Evolutionary conservation across 2,797 vertebrate species (phyloP), one percentile per base, ranked within the genome.

Genomic region (Vireo griseus): DNA sequence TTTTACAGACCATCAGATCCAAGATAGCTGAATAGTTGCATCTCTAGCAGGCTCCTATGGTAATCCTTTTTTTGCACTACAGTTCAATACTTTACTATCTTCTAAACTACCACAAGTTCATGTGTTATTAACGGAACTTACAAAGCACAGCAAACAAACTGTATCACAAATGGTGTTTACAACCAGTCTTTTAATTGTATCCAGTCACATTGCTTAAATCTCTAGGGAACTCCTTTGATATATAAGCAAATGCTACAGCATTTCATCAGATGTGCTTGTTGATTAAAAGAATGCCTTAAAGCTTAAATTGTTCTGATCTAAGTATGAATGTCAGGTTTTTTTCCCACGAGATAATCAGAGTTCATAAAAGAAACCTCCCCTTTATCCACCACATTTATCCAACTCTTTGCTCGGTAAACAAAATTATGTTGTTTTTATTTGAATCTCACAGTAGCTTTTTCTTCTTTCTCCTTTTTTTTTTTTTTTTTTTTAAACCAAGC

Each of bases 161-260:
- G 26, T 78, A 59, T 69, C 55, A 66, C 48, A 95, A 91, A 81
- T 28, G 62, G 31, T 95, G 91, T 91, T 96, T 95, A 90, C 88
- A 57, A 52, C 72, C 69, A 85, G 96, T 93, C 85, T 94, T 97
- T 92, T 97, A 96, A 97, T 97, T 94, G 76, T 88, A 93, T 97
- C 97, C 72, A 45, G 76, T 87, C 90, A 48, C 66, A 90, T 95
- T 9, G 18, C 58, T 95, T 95, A 94, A 95, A 67, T 95, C 78
- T 76, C 93, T 61, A 63, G 94, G 91, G 94, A 97, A 31, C 5
- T 67, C 39, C 88, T 97, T 97, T 92, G 86, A 96, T 96, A 96
- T 61, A 87, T 84, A 94, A 93, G 85, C 85, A 96, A 97, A 96
- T 96, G 93, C 83, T 95, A 58, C 79, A 94, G 88, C 71, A 96